Evolutionary conservation across 2,888 invertebrate species (phyloP).

Genomic region (Hyposoter dolosus): DNA sequence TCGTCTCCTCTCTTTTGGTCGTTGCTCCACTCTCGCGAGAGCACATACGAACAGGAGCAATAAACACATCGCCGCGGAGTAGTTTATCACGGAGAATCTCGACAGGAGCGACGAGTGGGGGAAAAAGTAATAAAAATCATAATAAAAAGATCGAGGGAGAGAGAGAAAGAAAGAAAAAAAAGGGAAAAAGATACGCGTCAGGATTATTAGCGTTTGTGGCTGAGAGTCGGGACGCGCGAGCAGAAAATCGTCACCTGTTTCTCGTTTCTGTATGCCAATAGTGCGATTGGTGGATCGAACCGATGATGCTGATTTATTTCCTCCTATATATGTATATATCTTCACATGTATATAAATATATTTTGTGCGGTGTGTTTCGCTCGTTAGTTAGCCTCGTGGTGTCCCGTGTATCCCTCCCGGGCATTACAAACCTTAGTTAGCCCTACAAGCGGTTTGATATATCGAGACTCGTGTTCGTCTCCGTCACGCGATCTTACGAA

Average conservation of each 20-base stretch:
- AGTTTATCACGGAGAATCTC: slow-evolving; percentile 47
- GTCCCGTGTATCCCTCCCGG: slow-evolving; percentile 63
- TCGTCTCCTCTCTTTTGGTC: neutral
- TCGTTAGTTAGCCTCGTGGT: slow-evolving; percentile 65
- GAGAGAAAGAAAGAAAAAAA: neutral
- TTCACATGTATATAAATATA: neutral
- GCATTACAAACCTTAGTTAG: slow-evolving; percentile 69
- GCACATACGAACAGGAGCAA: neutral
- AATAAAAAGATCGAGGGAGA: neutral
- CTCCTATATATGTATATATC: neutral
- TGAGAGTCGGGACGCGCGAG: neutral
- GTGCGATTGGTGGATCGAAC: slow-evolving; percentile 38
- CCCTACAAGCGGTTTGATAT: slow-evolving; percentile 70
- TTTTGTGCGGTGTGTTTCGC: slow-evolving; percentile 50
- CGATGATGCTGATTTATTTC: slow-evolving; percentile 21
- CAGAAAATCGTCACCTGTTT: slow-evolving; percentile 54
- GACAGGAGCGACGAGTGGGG: slow-evolving; percentile 38
- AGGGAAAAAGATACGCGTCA: slow-evolving; percentile 31
- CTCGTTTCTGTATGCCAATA: slow-evolving; percentile 22
- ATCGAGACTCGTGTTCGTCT: slow-evolving; percentile 70
- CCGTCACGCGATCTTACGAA: slow-evolving; percentile 66
- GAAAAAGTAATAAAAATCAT: slow-evolving; percentile 39
- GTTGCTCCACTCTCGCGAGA: neutral
- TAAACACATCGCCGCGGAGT: slow-evolving; percentile 1
- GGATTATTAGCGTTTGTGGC: slow-evolving; percentile 59